These are phyloP conservation scores for Cottoperca gobio DNA, from an alignment of 2,797 vertebrate genomes.

Conservation along the genomic window DNA sequence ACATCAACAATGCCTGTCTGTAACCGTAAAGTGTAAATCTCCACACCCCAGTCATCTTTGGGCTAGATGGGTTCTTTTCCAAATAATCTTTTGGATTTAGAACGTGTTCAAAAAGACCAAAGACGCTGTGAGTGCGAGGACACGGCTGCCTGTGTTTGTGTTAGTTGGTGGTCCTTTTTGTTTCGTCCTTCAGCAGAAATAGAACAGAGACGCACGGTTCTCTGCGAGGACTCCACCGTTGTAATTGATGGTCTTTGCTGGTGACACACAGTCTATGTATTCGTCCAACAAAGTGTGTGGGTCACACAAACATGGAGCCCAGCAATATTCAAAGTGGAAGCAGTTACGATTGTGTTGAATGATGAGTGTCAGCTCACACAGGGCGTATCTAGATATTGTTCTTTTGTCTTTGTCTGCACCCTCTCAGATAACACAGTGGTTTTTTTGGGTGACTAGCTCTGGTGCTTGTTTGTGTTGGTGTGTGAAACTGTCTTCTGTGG, in stretches of 20 bases:
- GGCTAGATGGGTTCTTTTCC: background rate
- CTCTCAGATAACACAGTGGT: conserved; percentile 35
- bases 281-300: conserved; percentile 38
- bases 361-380: conserved; percentile 31
- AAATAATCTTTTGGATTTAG: conserved; percentile 12
- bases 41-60: background rate
- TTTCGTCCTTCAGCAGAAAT: conserved; percentile 74
- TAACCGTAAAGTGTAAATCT: conserved; percentile 19
- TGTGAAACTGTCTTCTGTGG: conserved; percentile 36
- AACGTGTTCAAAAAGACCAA: conserved; percentile 20
- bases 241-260: conserved; percentile 68
- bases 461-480: conserved; percentile 40
- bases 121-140: conserved; percentile 31
- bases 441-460: conserved; percentile 14
- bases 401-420: background rate
- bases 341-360: conserved; percentile 20
- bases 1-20: conserved; percentile 1
- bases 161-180: conserved; percentile 71
- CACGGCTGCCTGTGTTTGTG: conserved; percentile 49
- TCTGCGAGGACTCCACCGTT: conserved; percentile 28
- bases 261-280: conserved; percentile 61
- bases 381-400: conserved; percentile 19
- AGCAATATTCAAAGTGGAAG: conserved; percentile 36
- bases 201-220: conserved; percentile 39
- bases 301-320: conserved; percentile 43